Conservation (phyloP, 2,797 vertebrate genomes). For the Nannoperca obscura region DNA sequence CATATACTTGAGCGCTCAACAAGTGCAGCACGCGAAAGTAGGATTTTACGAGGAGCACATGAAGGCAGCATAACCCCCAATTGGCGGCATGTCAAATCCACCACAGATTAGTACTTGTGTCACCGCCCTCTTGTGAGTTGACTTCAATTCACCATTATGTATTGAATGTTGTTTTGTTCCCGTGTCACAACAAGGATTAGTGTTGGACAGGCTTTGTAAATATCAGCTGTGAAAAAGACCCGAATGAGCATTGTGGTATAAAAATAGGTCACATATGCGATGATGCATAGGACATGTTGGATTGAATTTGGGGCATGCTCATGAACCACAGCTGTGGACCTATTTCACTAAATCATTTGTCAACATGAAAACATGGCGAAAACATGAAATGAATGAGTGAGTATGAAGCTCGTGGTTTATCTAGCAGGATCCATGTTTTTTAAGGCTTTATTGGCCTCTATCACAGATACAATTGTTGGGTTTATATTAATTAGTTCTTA, state of each 20-base stretch:
- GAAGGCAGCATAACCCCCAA: constrained; percentile 63
- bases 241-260: not conserved
- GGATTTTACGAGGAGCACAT: constrained; percentile 39
- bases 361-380: not conserved
- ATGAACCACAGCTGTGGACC: constrained; percentile 41
- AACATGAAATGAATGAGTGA: not conserved
- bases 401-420: not conserved
- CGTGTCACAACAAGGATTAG: constrained; percentile 54
- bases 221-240: constrained; percentile 23
- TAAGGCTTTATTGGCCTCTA: not conserved
- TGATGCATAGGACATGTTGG: constrained; percentile 28
- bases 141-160: constrained; percentile 38
- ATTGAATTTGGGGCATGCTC: constrained; percentile 29
- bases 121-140: constrained; percentile 38
- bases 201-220: constrained; percentile 9
- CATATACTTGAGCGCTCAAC: not conserved
- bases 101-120: constrained; percentile 69
- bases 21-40: not conserved
- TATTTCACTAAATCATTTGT: not conserved
- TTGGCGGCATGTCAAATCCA: constrained; percentile 68
- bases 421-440: not conserved
- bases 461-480: not conserved
- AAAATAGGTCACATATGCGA: constrained; percentile 62
- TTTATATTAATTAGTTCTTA: not conserved
- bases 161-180: constrained; percentile 32